Base-by-base conservation (phyloP, 2,888 invertebrate genomes). In the Agrochola circellaris region DNA sequence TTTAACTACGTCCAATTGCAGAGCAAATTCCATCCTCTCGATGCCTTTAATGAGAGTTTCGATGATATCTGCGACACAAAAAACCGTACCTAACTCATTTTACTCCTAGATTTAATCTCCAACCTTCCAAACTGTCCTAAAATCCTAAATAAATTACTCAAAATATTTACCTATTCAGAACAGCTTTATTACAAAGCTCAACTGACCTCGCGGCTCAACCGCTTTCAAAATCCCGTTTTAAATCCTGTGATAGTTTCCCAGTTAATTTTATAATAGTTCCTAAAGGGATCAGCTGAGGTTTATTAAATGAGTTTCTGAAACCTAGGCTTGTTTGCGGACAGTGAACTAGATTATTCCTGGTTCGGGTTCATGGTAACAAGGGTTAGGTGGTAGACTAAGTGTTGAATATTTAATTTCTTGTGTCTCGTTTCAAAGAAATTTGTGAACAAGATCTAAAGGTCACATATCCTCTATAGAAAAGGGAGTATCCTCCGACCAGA, bases 181-280 rank as follows among this genome's bases (percentile, higher is more conserved):
- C 70, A 82, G 75, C 17, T 82, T 83, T 67, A 79, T 58, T 48
- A 42, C 65, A 69, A 83, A 80, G 68, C 80, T 80, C 58, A 62
- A 20, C 69, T 73, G 72, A 83, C 67, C 83, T 79, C 61, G 30
- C 54, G 64, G 72, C 79, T 74, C 75, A 65, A 81, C 58, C 70
- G 58, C 61, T 84, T 26, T 51, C 60, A 30, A 51, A 83, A 62
- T 23, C 73, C 67, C 23, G 71, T 81, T 79, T 75, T 71, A 84
- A 73, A 74, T 51, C 61, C 83, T 34, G 51, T 17, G 54, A 65
- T 72, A 75, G 76, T 73, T 67, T 62, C 54, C 45, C 58, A 77
- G 66, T 83, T 83, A 85, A 87, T 80, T 85, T 85, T 72, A 80
- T 78, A 83, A 87, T 82, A 79, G 77, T 78, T 85, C 45, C 54